Evolutionary conservation across 2,888 invertebrate genomes (phyloP).

Genomic region (Scrobipalpa atriplicella): DNA sequence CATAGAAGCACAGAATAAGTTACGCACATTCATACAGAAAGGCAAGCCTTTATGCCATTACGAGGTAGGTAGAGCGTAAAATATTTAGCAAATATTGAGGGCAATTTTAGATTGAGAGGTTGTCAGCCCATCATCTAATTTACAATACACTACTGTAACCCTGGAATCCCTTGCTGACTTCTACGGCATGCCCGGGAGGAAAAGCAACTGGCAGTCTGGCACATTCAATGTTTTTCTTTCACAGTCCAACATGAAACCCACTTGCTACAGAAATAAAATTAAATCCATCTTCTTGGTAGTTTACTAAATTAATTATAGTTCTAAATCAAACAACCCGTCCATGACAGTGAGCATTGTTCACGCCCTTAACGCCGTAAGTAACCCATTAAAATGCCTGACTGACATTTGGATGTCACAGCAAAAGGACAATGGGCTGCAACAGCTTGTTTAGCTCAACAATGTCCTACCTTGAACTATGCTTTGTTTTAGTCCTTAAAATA

Average conservation of each 20-base stretch:
- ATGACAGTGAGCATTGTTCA: constrained; percentile 17
- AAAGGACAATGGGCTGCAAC: constrained; percentile 49
- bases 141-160: too few relatives aligned
- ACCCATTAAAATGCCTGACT: constrained; percentile 28
- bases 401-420: constrained; percentile 50
- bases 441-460: constrained; percentile 57
- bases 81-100: too few relatives aligned
- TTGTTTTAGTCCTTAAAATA: constrained; percentile 45
- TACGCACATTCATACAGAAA: too few relatives aligned
- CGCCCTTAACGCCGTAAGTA: constrained; percentile 19
- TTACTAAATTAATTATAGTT: constrained; percentile 12
- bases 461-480: constrained; percentile 66
- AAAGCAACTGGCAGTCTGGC: too few relatives aligned
- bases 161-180: too few relatives aligned
- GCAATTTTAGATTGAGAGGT: too few relatives aligned
- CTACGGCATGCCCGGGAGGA: too few relatives aligned
- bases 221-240: too few relatives aligned
- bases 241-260: not conserved
- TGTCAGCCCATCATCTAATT: too few relatives aligned
- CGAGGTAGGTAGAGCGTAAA: too few relatives aligned
- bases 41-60: too few relatives aligned
- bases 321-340: constrained; percentile 14
- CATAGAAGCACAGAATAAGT: too few relatives aligned
- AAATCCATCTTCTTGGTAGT: not conserved
- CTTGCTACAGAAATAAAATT: not conserved